Evolutionary conservation across 2,113 vertebrate genomes (phyloP).

Genomic region (Labrus mixtus): DNA sequence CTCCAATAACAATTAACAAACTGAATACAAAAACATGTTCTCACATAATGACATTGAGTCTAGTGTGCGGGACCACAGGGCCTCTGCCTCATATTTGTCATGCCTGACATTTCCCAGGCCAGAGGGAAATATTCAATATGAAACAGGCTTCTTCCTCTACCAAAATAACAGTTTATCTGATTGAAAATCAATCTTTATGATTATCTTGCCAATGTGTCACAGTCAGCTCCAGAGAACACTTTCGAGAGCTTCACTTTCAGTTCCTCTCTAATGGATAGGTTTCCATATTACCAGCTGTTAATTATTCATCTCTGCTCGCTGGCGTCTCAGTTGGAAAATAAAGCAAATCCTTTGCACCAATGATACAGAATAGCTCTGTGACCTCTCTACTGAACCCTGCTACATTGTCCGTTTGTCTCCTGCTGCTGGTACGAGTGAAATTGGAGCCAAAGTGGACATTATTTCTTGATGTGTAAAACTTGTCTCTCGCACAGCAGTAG

Average conservation of each 20-base stretch:
- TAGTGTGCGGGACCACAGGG: constrained; percentile 1
- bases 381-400: constrained; percentile 70
- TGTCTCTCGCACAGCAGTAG: constrained; percentile 37
- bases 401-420: constrained; percentile 70
- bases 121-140: constrained; percentile 10
- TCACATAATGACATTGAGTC: constrained; percentile 1
- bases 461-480: constrained; percentile 75
- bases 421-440: constrained; percentile 68
- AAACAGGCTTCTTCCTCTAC: constrained; percentile 22
- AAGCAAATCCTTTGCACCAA: constrained; percentile 71
- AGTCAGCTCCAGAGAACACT: constrained; percentile 37
- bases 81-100: constrained; percentile 23
- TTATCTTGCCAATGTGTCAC: constrained; percentile 46
- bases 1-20: too few species aligned
- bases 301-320: constrained; percentile 78
- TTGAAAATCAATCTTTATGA: constrained; percentile 67
- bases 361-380: constrained; percentile 63
- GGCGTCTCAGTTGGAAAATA: constrained; percentile 73
- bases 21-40: too few species aligned
- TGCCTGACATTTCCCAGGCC: constrained; percentile 22
- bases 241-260: constrained; percentile 75
- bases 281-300: constrained; percentile 80
- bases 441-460: constrained; percentile 63
- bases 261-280: constrained; percentile 70
- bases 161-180: constrained; percentile 50